A percentile compares a stretch with the other conserved stretches of the same genome.
Conservation (phyloP, 1,140 invertebrate species). For the Magallana angulata region DNA sequence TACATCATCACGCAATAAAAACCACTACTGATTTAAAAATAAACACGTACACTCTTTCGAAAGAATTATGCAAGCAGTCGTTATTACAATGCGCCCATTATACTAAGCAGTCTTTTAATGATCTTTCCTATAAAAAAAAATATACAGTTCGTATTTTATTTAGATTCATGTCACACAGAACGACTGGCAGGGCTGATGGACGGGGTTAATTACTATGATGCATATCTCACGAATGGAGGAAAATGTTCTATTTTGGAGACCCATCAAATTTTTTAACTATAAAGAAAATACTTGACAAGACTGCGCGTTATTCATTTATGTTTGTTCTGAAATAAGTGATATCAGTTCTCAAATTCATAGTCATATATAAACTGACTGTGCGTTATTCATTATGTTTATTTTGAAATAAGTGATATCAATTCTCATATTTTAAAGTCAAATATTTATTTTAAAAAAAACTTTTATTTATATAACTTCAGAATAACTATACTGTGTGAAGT, state of each 20-base stretch:
- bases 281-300: neutral
- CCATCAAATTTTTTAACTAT: neutral
- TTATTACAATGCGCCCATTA: neutral
- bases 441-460: neutral
- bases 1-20: too few relatives aligned
- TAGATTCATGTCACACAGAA: neutral
- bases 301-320: neutral
- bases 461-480: neutral
- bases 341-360: neutral
- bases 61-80: neutral
- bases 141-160: neutral
- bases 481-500: neutral
- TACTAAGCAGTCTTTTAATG: neutral
- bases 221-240: conserved; percentile 8
- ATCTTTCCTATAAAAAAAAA: too few relatives aligned
- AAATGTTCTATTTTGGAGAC: neutral
- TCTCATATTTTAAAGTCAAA: neutral
- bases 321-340: neutral
- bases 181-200: neutral
- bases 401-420: neutral
- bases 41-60: too few relatives aligned
- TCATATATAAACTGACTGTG: neutral
- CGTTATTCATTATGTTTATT: neutral
- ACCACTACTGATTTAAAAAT: too few relatives aligned
- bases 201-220: neutral